phyloP scores from a whole-genome alignment of 1,140 invertebrate species.

The Drosophila elegans region DNA sequence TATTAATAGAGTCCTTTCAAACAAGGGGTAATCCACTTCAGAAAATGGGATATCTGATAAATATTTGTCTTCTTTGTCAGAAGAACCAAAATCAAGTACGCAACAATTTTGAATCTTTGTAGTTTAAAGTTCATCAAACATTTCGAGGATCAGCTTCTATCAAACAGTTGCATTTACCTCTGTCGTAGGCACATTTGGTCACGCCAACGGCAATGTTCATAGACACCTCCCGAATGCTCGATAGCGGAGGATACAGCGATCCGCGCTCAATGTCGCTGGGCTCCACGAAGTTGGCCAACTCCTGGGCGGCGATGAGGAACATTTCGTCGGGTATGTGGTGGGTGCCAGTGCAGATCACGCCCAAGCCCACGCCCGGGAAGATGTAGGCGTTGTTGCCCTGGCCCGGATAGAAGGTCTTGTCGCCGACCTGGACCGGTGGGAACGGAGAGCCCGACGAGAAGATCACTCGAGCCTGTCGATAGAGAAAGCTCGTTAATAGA shows the following conservation, averaged over 20 bases:
- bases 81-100: no score
- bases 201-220: constrained; percentile 94
- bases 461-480: constrained; percentile 91
- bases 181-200: constrained; percentile 94
- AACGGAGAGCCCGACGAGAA: constrained; percentile 98
- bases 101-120: no score
- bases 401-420: constrained; percentile 93
- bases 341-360: constrained; percentile 93
- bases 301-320: constrained; percentile 95
- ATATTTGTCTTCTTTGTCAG: no score
- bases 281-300: constrained; percentile 92
- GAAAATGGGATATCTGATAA: no score
- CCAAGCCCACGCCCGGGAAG: constrained; percentile 95
- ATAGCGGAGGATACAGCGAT: constrained; percentile 96
- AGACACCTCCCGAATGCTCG: constrained; percentile 94
- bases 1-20: neutral
- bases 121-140: no score
- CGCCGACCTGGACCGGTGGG: constrained; percentile 90
- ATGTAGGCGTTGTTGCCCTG: constrained; percentile 99
- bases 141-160: neutral
- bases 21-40: neutral
- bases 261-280: constrained; percentile 93
- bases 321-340: constrained; percentile 95
- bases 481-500: neutral
- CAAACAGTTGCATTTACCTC: constrained; percentile 86